phyloP scores from a whole-genome alignment of 2,797 vertebrate genomes.

The Acrossocheilus wenchowensis region DNA sequence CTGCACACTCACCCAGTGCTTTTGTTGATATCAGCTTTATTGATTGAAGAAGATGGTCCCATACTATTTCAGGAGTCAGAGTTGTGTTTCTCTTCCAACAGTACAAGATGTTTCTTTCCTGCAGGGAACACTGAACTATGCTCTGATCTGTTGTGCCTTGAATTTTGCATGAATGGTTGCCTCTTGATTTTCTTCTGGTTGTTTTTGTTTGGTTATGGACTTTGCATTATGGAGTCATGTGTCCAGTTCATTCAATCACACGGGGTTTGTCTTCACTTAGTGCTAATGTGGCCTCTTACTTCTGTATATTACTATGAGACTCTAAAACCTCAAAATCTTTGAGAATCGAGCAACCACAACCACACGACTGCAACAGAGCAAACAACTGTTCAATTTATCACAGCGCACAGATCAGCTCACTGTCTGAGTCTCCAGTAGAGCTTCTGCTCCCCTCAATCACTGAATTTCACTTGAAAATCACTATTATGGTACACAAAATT shows the following conservation, averaged over 20 bases:
- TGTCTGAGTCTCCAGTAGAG: neutral
- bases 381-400: neutral
- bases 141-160: neutral
- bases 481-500: neutral
- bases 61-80: neutral
- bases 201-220: neutral
- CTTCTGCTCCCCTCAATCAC: neutral
- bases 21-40: conserved; percentile 5
- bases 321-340: neutral
- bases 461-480: neutral
- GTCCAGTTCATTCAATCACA: neutral
- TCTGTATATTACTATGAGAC: too few relatives aligned
- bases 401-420: neutral
- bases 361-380: neutral
- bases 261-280: neutral
- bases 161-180: conserved; percentile 11
- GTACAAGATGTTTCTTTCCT: neutral
- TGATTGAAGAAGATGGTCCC: neutral
- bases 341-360: neutral
- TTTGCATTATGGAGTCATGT: neutral
- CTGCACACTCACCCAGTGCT: neutral
- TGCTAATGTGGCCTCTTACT: neutral
- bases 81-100: neutral
- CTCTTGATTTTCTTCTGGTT: neutral
- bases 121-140: neutral